These are phyloP conservation scores for Dione vanillae DNA, from an alignment of 2,888 invertebrate species.

Conservation along the genomic window DNA sequence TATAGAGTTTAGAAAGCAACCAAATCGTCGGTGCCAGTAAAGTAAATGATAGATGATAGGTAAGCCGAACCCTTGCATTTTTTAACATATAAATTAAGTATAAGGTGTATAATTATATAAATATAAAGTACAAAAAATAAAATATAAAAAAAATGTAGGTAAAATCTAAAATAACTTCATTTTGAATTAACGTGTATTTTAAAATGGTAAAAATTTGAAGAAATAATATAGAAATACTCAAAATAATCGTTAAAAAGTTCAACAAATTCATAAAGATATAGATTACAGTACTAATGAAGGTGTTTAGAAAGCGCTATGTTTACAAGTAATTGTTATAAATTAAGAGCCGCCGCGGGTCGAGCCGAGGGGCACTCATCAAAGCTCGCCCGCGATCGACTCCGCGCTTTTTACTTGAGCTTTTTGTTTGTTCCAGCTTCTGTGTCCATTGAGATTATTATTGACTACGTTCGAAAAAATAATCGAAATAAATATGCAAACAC, in stretches of 20 bases:
- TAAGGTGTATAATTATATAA: no score
- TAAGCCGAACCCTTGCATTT: no score
- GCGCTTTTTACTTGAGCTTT: constrained; percentile 10
- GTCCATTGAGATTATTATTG: neutral
- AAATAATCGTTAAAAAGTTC: neutral
- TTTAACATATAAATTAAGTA: no score
- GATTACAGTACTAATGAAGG: constrained; percentile 67
- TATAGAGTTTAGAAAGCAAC: neutral
- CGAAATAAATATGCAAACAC: no score
- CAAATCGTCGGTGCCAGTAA: constrained; percentile 10
- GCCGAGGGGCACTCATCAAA: constrained; percentile 31
- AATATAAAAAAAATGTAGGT: no score
- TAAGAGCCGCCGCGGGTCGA: constrained; percentile 51
- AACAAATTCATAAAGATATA: neutral
- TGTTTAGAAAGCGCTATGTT: constrained; percentile 68
- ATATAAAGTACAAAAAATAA: no score
- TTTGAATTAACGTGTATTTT: no score
- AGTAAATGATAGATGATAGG: no score
- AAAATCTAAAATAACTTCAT: no score
- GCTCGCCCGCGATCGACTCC: constrained; percentile 3
- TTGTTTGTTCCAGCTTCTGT: neutral
- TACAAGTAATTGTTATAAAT: constrained; percentile 73
- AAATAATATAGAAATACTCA: neutral
- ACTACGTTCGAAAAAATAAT: neutral
- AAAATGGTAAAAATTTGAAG: neutral